Evolutionary conservation across 2,113 vertebrate species (phyloP).

Genomic region (Todiramphus saurophagus): DNA sequence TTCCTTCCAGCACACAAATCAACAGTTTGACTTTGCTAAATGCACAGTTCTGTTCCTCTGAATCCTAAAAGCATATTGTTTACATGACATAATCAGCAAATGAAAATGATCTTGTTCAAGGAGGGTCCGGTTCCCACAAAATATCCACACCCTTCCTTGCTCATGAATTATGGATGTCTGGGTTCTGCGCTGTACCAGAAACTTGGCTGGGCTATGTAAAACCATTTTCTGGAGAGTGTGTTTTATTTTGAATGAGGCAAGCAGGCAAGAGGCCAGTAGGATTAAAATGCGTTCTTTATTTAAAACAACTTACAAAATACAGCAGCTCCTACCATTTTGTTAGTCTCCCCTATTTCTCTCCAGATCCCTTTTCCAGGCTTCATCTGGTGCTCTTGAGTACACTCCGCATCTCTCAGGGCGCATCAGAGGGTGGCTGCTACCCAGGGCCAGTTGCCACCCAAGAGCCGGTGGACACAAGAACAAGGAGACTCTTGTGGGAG

Average conservation of each 20-base stretch:
- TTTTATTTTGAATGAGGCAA: slow-evolving; percentile 60
- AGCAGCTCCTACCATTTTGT: slow-evolving; percentile 31
- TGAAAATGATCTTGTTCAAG: slow-evolving; percentile 53
- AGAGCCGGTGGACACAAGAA: not conserved
- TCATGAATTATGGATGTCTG: slow-evolving; percentile 67
- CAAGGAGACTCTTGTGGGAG: slow-evolving; percentile 36
- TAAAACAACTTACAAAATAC: slow-evolving; percentile 43
- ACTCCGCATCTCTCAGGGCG: not conserved
- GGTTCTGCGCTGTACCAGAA: slow-evolving; percentile 42
- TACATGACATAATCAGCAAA: slow-evolving; percentile 52
- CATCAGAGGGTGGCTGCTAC: not conserved
- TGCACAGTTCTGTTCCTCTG: not conserved
- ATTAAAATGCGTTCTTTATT: slow-evolving; percentile 66
- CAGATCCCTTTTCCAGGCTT: slow-evolving; percentile 3
- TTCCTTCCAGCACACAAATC: not conserved
- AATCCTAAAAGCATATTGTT: slow-evolving; percentile 49
- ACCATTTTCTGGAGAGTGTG: slow-evolving; percentile 43
- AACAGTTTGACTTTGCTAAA: slow-evolving; percentile 19
- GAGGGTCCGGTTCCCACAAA: slow-evolving; percentile 46
- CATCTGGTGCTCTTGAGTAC: not conserved
- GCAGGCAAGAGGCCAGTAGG: slow-evolving; percentile 50
- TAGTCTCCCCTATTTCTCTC: not conserved
- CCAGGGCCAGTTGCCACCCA: fast-evolving
- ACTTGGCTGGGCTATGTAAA: slow-evolving; percentile 54
- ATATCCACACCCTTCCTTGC: slow-evolving; percentile 52